Percentiles rank a stretch among this genome's conserved stretches.
These are phyloP conservation scores for Ormyrus nitidulus DNA, from an alignment of 2,888 invertebrate species.

Conservation along the genomic window DNA sequence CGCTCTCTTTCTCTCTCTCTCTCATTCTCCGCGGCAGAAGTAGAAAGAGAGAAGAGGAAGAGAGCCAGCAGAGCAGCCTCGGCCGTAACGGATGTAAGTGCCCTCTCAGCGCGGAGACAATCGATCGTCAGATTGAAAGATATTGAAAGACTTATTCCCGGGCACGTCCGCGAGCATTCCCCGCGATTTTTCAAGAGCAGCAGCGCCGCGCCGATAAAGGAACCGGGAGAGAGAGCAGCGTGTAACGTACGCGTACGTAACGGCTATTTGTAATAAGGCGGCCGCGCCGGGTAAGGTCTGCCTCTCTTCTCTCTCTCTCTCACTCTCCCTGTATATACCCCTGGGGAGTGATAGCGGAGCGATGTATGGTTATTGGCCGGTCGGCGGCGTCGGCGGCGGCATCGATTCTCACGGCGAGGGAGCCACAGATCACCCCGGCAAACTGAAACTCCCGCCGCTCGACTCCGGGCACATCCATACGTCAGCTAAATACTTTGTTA, in stretches of 20 bases:
- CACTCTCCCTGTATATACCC: slow-evolving; percentile 60
- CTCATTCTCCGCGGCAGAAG: no score
- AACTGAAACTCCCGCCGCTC: slow-evolving; percentile 71
- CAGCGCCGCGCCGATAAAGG: neutral
- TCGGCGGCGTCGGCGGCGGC: slow-evolving; percentile 71
- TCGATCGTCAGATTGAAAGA: slow-evolving; percentile 51
- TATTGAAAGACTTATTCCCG: slow-evolving; percentile 50
- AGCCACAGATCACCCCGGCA: slow-evolving; percentile 73
- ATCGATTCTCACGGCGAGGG: slow-evolving; percentile 75
- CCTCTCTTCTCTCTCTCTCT: slow-evolving; percentile 12
- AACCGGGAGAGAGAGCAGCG: neutral
- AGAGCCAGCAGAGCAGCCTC: neutral
- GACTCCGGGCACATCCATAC: slow-evolving; percentile 56
- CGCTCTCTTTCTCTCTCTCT: no score
- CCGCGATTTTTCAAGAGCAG: slow-evolving; percentile 44
- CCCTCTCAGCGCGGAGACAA: slow-evolving; percentile 30
- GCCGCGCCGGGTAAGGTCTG: slow-evolving; percentile 46
- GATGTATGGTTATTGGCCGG: slow-evolving; percentile 75
- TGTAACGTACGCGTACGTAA: slow-evolving; percentile 37
- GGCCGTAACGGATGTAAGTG: slow-evolving; percentile 36
- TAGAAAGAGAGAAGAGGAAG: neutral
- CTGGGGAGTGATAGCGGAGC: slow-evolving; percentile 71
- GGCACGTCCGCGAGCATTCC: slow-evolving; percentile 24
- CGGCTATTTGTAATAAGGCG: slow-evolving; percentile 69
- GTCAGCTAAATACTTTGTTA: slow-evolving; percentile 72